Evolutionary conservation across 2,888 invertebrate genomes (phyloP).

Genomic region (Adela reaumurella): DNA sequence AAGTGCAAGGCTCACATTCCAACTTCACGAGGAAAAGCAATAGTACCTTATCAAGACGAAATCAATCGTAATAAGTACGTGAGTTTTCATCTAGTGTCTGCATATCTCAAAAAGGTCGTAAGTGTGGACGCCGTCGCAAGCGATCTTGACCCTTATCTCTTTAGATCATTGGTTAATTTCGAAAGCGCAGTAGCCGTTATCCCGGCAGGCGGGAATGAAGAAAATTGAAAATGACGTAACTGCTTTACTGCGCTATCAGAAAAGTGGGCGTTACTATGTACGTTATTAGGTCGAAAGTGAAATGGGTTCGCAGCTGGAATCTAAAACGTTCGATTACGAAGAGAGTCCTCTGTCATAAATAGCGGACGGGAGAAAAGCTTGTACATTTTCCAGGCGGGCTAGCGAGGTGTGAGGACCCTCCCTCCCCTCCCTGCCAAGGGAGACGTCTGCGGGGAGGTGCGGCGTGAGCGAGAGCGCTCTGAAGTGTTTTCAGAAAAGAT

Average conservation of each 20-base stretch:
- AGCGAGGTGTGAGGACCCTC: too few relatives aligned
- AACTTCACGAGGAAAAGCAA: too few relatives aligned
- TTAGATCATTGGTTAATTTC: conserved; percentile 6
- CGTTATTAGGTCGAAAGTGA: neutral
- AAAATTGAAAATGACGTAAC: neutral
- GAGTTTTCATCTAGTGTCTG: neutral
- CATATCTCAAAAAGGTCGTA: conserved; percentile 3
- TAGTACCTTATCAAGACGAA: neutral
- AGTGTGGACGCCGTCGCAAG: conserved; percentile 9
- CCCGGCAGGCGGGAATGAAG: neutral
- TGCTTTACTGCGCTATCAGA: neutral
- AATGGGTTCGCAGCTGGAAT: neutral
- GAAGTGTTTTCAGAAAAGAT: neutral
- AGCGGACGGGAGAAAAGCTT: conserved; percentile 20
- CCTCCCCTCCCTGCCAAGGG: too few relatives aligned
- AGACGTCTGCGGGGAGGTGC: conserved; percentile 1
- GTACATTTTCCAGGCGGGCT: conserved; percentile 22
- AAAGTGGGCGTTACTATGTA: neutral
- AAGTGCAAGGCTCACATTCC: too few relatives aligned
- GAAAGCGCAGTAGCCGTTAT: neutral
- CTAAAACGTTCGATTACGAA: conserved; percentile 14
- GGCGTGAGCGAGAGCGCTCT: conserved; percentile 1
- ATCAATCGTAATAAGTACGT: neutral
- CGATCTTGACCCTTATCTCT: conserved; percentile 24
- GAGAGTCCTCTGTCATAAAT: conserved; percentile 22